Conservation (phyloP, 1,140 invertebrate species). For the Drosophila arawakana region DNA sequence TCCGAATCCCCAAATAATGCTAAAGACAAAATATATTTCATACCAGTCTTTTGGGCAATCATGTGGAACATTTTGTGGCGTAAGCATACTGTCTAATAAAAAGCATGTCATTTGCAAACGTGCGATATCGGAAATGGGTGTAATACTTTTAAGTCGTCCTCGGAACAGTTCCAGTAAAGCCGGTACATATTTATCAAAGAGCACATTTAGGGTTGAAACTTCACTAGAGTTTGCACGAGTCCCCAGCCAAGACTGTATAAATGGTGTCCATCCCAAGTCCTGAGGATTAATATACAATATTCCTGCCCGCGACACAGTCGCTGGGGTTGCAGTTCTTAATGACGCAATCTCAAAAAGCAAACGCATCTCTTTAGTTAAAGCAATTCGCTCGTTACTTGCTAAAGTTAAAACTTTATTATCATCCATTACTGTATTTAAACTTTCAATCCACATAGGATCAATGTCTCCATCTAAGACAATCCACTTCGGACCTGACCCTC, state of each 20-base stretch:
- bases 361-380: constrained; percentile 94
- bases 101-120: constrained; percentile 96
- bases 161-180: constrained; percentile 91
- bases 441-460: constrained; percentile 99
- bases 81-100: constrained; percentile 93
- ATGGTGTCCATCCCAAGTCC: constrained; percentile 94
- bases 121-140: constrained; percentile 94
- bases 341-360: constrained; percentile 96
- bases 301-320: constrained; percentile 96
- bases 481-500: constrained; percentile 94
- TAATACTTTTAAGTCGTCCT: constrained; percentile 94
- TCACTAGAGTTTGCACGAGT: constrained; percentile 88
- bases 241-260: constrained; percentile 96
- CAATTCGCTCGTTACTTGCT: constrained; percentile 97
- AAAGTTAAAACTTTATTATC: constrained; percentile 95
- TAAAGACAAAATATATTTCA: constrained; percentile 97
- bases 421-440: constrained; percentile 94
- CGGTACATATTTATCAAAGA: constrained; percentile 98
- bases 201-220: constrained; percentile 92
- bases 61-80: constrained; percentile 90
- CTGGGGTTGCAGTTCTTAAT: constrained; percentile 95
- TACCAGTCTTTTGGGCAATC: constrained; percentile 97
- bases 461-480: constrained; percentile 98
- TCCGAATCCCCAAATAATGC: constrained; percentile 96
- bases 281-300: constrained; percentile 92